Evolutionary conservation across 2,888 invertebrate genomes (phyloP).

Genomic region (Lycocerus yunnanus): DNA sequence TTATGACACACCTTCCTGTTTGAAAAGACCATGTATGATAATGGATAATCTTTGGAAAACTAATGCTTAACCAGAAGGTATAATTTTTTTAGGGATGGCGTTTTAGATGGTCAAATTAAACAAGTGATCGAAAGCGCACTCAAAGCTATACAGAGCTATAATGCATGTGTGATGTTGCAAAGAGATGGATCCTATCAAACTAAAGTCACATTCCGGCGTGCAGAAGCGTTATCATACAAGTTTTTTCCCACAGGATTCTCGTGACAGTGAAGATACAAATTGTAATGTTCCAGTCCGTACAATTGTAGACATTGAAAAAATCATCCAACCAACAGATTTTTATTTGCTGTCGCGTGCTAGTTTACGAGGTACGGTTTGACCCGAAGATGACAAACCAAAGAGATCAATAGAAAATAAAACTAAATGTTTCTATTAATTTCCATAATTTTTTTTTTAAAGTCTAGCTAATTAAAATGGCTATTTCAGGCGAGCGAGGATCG

Average conservation of each 20-base stretch:
- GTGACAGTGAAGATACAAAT: conserved; percentile 60
- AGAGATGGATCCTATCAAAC: conserved; percentile 65
- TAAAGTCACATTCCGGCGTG: conserved; percentile 86
- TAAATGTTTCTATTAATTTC: no score
- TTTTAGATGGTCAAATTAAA: conserved; percentile 83
- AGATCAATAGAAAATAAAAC: no score
- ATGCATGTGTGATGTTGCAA: conserved; percentile 67
- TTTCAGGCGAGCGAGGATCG: no score
- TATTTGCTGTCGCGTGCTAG: conserved; percentile 74
- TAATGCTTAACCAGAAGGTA: conserved; percentile 61
- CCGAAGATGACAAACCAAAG: no score
- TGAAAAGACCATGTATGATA: conserved; percentile 62
- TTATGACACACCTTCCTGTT: conserved; percentile 54
- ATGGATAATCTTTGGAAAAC: conserved; percentile 66
- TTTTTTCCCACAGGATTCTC: conserved; percentile 55
- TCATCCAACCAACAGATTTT: conserved; percentile 86
- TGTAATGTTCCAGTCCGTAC: conserved; percentile 85
- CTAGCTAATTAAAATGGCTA: no score
- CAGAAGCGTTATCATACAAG: conserved; percentile 97
- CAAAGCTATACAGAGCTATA: conserved; percentile 66
- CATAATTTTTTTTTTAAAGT: no score
- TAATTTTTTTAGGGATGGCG: conserved; percentile 87
- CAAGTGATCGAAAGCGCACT: conserved; percentile 71
- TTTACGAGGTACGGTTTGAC: conserved; percentile 81
- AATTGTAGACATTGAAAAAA: conserved; percentile 77